Evolutionary conservation across 2,797 vertebrate species (phyloP).

Genomic region (Artibeus lituratus): DNA sequence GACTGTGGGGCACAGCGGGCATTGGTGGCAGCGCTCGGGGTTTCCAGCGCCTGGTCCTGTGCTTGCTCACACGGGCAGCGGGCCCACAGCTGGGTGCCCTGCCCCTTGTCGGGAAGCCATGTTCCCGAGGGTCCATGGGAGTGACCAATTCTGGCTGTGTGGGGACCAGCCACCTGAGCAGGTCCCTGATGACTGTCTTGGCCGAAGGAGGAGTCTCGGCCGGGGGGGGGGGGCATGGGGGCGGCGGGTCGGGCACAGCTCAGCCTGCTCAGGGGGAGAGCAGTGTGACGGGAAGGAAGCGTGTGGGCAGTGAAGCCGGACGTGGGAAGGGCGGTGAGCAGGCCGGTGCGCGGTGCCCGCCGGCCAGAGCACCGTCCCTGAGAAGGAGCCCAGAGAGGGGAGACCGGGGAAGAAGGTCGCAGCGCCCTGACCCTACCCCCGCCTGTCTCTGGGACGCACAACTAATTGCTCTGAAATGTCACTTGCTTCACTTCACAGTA

Average conservation of each 20-base stretch:
- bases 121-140: too few relatives aligned
- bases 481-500: neutral
- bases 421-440: neutral
- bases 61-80: too few relatives aligned
- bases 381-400: neutral
- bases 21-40: too few relatives aligned
- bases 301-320: conserved; percentile 54
- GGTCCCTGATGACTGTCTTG: neutral
- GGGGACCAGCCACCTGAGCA: neutral
- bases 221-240: accelerated
- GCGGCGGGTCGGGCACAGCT: too few relatives aligned
- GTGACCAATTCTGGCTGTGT: neutral
- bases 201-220: neutral
- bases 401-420: neutral
- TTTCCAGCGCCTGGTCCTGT: too few relatives aligned
- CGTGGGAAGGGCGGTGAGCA: conserved; percentile 34
- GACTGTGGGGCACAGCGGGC: too few relatives aligned
- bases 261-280: neutral
- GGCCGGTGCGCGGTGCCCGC: conserved; percentile 49
- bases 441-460: neutral
- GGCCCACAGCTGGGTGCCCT: too few relatives aligned
- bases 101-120: too few relatives aligned
- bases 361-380: conserved; percentile 31
- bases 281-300: neutral
- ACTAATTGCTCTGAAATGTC: conserved; percentile 41